These are phyloP conservation scores for Porites lobata DNA, from an alignment of 92 coral and sea anemone genomes.

Conservation along the genomic window DNA sequence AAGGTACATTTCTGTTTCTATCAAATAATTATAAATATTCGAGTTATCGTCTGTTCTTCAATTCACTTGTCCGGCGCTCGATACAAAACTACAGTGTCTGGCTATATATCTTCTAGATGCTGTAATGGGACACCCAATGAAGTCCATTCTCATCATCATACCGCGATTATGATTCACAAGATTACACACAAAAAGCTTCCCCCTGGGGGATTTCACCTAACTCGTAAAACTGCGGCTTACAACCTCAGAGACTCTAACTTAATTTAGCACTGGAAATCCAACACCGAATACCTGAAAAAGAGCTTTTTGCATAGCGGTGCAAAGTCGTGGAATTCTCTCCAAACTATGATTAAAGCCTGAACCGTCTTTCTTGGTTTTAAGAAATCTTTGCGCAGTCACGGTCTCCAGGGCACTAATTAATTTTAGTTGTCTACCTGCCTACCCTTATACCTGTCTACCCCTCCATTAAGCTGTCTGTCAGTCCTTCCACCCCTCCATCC, in stretches of 20 bases:
- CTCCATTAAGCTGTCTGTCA: too few relatives aligned
- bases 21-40: too few relatives aligned
- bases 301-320: neutral
- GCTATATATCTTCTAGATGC: neutral
- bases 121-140: slow-evolving; percentile 28
- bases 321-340: neutral
- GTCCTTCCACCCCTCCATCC: too few relatives aligned
- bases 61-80: too few relatives aligned
- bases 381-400: neutral
- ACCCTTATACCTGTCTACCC: too few relatives aligned
- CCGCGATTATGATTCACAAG: neutral
- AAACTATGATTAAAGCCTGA: neutral
- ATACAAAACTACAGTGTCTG: too few relatives aligned
- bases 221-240: neutral
- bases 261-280: slow-evolving; percentile 6
- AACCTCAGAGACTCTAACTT: neutral
- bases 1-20: too few relatives aligned
- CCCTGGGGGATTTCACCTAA: neutral
- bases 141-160: neutral
- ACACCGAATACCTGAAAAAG: neutral
- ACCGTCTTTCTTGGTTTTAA: neutral
- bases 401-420: neutral
- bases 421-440: too few relatives aligned
- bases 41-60: too few relatives aligned
- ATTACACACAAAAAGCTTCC: neutral